Base-by-base conservation (phyloP, 2,888 invertebrate genomes). In the Mactromeris polynyma region DNA sequence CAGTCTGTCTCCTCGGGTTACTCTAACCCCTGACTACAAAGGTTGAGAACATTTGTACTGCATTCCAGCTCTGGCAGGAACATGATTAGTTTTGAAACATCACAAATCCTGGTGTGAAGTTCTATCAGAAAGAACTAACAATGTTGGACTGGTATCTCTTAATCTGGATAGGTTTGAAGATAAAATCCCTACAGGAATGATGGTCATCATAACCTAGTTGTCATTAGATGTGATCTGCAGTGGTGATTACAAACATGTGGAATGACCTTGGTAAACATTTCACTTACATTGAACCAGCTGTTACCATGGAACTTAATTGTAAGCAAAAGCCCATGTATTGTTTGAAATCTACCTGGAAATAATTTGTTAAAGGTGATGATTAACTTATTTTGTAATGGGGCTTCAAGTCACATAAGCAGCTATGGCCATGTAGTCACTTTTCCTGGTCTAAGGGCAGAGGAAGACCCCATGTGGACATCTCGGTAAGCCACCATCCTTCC, bases 51-150 rank as follows among this genome's bases (percentile, higher is more conserved):
- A 64, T 64, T 26, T 64, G n/a, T 6, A 26, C n/a, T n/a, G 7
- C n/a, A n/a, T 64, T 64, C 58, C n/a, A 26, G 58, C 26, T 1
- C 26, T 64, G 26, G 26, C 58, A 64, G 58, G n/a, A 3, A 4
- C 14, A 64, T 64, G 58, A 64, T 64, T 64, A 64, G 26, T 64
- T 26, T 26, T 64, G 58, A 64, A 64, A 64, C 26, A 64, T 64
- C 58, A 64, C 58, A 51, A 51, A 9, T 64, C 26, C 11, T 51
- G 51, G 17, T 51, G n/a, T n/a, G 2, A 9, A 9, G 11, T 6
- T 64, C 26, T 64, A 64, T 64, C 58, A 26, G 58, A 64, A 64
- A 64, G 58, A 26, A 64, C 58, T 64, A 64, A 64, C 58, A 64
- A 64, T 9, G 26, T 64, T 26, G 26, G 58, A 26, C 58, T n/a